phyloP scores from a whole-genome alignment of 2,797 vertebrate species.

The Pangasius krempfi region DNA sequence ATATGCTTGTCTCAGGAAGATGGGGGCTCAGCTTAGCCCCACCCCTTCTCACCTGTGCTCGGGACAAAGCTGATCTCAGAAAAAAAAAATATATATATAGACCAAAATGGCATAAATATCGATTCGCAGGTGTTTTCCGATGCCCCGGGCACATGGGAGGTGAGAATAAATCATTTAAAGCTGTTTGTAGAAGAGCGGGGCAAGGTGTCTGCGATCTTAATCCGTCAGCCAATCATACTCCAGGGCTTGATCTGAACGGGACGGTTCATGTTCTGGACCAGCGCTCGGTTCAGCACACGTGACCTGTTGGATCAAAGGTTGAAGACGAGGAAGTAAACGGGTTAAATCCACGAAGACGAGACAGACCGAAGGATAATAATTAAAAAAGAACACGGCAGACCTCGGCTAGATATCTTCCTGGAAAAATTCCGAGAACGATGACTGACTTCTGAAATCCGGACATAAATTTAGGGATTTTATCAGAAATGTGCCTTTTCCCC shows the following conservation, averaged over 20 bases:
- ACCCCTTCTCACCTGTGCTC: conserved; percentile 69
- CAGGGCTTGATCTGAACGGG: background rate
- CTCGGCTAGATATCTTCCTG: conserved; percentile 63
- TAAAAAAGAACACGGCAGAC: conserved; percentile 59
- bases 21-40: conserved; percentile 50
- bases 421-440: conserved; percentile 71
- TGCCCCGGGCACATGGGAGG: conserved; percentile 41
- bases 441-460: conserved; percentile 57
- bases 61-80: conserved; percentile 63
- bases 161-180: conserved; percentile 46
- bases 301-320: background rate
- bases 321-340: conserved; percentile 25
- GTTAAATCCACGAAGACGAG: conserved; percentile 53
- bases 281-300: background rate
- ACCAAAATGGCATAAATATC: conserved; percentile 71
- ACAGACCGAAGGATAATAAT: conserved; percentile 58
- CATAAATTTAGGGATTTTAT: conserved; percentile 79
- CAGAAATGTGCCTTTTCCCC: conserved; percentile 67
- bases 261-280: background rate
- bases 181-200: conserved; percentile 21
- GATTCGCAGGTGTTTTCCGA: conserved; percentile 70
- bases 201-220: conserved; percentile 14
- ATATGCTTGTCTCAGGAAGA: conserved; percentile 71
- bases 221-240: conserved; percentile 22
- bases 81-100: conserved; percentile 51